These are phyloP conservation scores for Pseudopleuronectes americanus DNA, from an alignment of 2,797 vertebrate species.

Conservation along the genomic window DNA sequence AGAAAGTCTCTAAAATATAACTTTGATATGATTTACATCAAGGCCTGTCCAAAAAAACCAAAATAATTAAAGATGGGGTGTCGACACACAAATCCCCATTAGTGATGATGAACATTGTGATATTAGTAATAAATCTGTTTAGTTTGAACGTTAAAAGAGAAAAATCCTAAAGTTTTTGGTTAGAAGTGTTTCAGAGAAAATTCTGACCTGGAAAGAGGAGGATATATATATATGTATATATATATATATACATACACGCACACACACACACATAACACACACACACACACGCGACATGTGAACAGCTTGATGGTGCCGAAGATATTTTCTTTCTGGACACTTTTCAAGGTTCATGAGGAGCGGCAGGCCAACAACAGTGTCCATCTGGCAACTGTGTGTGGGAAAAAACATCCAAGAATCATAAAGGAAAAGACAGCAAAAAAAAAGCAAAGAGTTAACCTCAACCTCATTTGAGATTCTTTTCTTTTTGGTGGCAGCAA, in stretches of 20 bases:
- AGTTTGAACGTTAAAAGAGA: conserved; percentile 88
- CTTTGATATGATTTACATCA: conserved; percentile 91
- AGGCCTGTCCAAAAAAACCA: conserved; percentile 89
- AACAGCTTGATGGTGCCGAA: conserved; percentile 52
- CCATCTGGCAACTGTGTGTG: conserved; percentile 62
- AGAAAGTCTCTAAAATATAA: conserved; percentile 80
- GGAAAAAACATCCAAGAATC: conserved; percentile 60
- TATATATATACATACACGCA: conserved; percentile 15
- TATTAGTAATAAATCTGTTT: conserved; percentile 88
- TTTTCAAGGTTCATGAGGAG: conserved; percentile 54
- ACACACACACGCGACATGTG: conserved; percentile 43
- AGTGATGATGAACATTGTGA: conserved; percentile 87
- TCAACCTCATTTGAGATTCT: conserved; percentile 70
- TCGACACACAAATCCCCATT: conserved; percentile 85
- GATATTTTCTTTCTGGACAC: conserved; percentile 53
- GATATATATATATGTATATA: conserved; percentile 50
- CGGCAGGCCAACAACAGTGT: conserved; percentile 59
- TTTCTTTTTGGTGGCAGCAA: conserved; percentile 87
- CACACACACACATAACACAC: not conserved
- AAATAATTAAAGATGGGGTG: conserved; percentile 68
- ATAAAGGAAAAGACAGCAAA: conserved; percentile 38
- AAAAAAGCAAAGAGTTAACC: conserved; percentile 45
- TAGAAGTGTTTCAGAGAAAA: conserved; percentile 88
- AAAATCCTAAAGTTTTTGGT: conserved; percentile 81
- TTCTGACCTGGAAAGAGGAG: conserved; percentile 81